These are phyloP conservation scores for Listronotus oregonensis DNA, from an alignment of 1,140 invertebrate genomes.

Conservation along the genomic window DNA sequence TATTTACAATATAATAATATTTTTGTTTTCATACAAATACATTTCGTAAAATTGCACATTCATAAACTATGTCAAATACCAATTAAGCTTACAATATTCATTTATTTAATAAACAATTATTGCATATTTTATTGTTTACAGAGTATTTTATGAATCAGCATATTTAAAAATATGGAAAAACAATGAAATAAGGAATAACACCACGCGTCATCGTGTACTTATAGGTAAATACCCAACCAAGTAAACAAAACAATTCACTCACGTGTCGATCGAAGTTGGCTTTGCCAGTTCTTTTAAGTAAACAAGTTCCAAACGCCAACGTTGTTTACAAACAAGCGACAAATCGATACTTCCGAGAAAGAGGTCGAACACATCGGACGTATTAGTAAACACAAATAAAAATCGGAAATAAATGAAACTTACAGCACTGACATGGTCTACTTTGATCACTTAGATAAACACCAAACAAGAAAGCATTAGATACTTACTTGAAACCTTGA, in stretches of 20 bases:
- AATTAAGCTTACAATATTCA: no score
- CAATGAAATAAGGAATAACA: conserved; percentile 4
- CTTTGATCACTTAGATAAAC: background rate
- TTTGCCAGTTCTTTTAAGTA: background rate
- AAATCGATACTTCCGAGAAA: conserved; percentile 29
- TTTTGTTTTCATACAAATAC: no score
- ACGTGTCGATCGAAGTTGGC: conserved; percentile 14
- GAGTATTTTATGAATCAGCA: no score
- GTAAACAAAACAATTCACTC: conserved; percentile 30
- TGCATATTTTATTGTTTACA: no score
- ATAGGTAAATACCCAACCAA: conserved; percentile 6
- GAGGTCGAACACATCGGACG: conserved; percentile 1
- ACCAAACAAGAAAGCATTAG: conserved; percentile 20
- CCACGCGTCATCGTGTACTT: no score
- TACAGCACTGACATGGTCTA: conserved; percentile 9
- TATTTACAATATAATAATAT: no score
- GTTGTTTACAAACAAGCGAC: conserved; percentile 34
- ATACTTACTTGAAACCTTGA: conserved; percentile 39
- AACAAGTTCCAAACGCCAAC: conserved; percentile 20
- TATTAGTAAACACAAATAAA: conserved; percentile 13
- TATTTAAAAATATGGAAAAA: conserved; percentile 1
- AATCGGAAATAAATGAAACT: conserved; percentile 7
- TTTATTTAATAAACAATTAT: no score
- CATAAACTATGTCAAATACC: no score
- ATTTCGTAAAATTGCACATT: no score